Evolutionary conservation across 2,888 invertebrate species (phyloP), one percentile per base, ranked within the genome.

Genomic region (Hyalella azteca): DNA sequence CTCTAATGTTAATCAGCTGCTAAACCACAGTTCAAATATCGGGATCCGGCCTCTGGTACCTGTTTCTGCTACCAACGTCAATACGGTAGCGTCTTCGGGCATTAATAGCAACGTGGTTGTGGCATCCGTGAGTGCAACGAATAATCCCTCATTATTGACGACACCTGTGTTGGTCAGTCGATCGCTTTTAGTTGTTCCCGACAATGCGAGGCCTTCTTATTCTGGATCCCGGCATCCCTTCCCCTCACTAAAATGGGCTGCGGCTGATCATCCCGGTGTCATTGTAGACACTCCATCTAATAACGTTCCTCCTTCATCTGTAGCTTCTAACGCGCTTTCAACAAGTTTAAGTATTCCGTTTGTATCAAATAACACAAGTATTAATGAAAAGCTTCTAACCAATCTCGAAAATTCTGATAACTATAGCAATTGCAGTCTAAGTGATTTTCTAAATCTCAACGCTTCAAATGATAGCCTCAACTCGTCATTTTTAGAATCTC

Each of bases 401-500:
- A 66, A 66, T 32, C 2, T 66, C 7, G 66, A 66, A 39, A 36
- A 11, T 45, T 9, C 36, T 36, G 36, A 29, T 66, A 36, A 36
- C 66, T 36, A 36, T 36, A 36, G 36, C 26, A 29, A 66, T 66
- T 66, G 66, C 19, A 66, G 66, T 19, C 19, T 66, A 19, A 66
- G 66, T 36, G 66, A 66, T 66, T 36, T 66, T 22, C 36, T 66
- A 36, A 66, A 66, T 66, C 36, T 66, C 7, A 66, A 66, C 29
- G 29, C 66, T 1, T 29, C 66, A 32, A 66, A 19, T 36, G 66
- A 66, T 19, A 66, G 66, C 19, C 36, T 66, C 32, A 66, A 66
- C 66, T 66, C 66, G 39, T 66, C 66, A 11, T 66, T 66, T 66
- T 36, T 66, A 7, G 66, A 66, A 11, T 66, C 66, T 66, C n/a